A percentile compares a stretch with the other conserved stretches of the same genome.
phyloP scores from a whole-genome alignment of 2,888 invertebrate genomes.

The Ferdinandea cuprea region DNA sequence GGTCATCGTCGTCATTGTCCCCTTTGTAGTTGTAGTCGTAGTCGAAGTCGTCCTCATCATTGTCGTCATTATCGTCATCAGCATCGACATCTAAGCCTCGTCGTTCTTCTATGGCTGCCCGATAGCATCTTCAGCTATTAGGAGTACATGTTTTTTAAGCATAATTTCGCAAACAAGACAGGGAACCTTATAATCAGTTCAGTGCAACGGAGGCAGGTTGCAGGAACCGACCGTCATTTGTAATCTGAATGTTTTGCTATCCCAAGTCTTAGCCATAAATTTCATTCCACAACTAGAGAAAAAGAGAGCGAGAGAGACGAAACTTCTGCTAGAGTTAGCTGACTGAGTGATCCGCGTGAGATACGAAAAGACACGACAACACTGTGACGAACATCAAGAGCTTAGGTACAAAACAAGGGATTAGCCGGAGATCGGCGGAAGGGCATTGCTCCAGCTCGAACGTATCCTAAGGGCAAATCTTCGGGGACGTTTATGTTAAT shows the following conservation, averaged over 20 bases:
- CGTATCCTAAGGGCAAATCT: constrained; percentile 70
- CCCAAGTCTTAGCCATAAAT: constrained; percentile 55
- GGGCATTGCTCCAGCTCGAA: constrained; percentile 16
- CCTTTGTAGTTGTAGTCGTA: constrained; percentile 8
- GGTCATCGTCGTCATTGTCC: constrained; percentile 46
- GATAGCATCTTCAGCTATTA: constrained; percentile 72
- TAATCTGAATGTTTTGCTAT: constrained; percentile 12
- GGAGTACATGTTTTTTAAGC: constrained; percentile 69
- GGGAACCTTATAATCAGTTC: constrained; percentile 71
- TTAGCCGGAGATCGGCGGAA: constrained; percentile 31
- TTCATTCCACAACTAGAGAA: too few relatives aligned
- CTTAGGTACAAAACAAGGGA: constrained; percentile 54
- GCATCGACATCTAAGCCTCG: constrained; percentile 64
- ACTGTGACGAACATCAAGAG: constrained; percentile 64
- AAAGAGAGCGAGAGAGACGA: too few relatives aligned
- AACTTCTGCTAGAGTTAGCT: constrained; percentile 34
- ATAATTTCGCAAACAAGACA: constrained; percentile 64
- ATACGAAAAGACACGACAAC: constrained; percentile 71
- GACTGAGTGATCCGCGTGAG: constrained; percentile 72
- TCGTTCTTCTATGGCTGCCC: constrained; percentile 46
- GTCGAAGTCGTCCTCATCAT: constrained; percentile 38
- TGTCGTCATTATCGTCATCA: constrained; percentile 67
- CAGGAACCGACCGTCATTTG: constrained; percentile 8
- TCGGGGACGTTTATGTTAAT: constrained; percentile 74
- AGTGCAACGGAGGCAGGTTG: constrained; percentile 65